Base-by-base conservation (phyloP, 2,888 invertebrate genomes). In the Drosophila rellima region DNA sequence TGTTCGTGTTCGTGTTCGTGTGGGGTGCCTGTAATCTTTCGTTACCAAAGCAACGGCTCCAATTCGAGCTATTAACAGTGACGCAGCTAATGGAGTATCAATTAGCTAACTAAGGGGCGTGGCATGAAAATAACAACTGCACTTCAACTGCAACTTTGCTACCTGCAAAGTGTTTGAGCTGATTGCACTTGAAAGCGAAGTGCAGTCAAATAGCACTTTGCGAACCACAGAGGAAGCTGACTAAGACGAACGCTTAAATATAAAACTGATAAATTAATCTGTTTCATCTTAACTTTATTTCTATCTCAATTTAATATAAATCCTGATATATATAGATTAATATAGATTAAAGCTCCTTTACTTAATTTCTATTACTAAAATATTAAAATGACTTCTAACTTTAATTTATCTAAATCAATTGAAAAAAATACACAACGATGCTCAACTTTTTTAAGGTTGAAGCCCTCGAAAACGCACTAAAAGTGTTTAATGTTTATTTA, bases 71-170 rank as follows among this genome's bases (percentile, higher is more conserved):
- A 40, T 64, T 42, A 57, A 37, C 47, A 6, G 40, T 54, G 64
- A 52, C 52, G 15, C 56, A 57, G 37, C 54, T 71, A 64, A 56
- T 71, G 71, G 55, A 74, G 50, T 48, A 35, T 54, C 79, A 63
- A 80, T 79, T 85, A 84, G 62, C 35, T 60, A 72, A 76, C 54
- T 62, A 47, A 44, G 35, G 39, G 54, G 33, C 57, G 39, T 47
- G 42, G 13, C 33, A 44, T 3, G 13, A 26, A 51, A 33, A 40
- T 23, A 33, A 56, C 45, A 57, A 71, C 13, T 62, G 61, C 66
- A 65, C 40, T 62, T 26, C 48, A 42, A 42, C 33, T 50, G 35
- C 10, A 13, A 29, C 23, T 6, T 15, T 17, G 40, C 52, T 29
- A n/a, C 52, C 44, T 29, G 37, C 33, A 44, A 15, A 50, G 31